These are phyloP conservation scores for Calcarius lapponicus DNA, from an alignment of 2,797 vertebrate species.

Conservation along the genomic window DNA sequence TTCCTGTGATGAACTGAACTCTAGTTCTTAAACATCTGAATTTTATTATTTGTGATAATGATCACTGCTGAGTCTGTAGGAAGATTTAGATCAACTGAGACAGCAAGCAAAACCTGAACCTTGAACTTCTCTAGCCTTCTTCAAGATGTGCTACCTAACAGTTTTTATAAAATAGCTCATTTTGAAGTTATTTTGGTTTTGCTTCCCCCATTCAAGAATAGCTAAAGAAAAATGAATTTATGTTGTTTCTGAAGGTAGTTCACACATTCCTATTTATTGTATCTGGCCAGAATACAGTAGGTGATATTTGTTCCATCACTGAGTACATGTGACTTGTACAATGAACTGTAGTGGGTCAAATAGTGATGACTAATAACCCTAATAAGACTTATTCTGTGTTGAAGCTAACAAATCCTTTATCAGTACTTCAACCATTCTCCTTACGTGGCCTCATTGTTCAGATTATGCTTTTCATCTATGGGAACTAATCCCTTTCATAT, in stretches of 20 bases:
- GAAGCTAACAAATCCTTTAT: conserved; percentile 79
- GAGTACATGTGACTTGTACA: conserved; percentile 5
- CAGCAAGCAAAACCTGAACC: conserved; percentile 23
- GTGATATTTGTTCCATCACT: conserved; percentile 3
- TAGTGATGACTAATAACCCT: conserved; percentile 74
- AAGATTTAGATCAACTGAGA: conserved; percentile 56
- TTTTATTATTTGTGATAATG: conserved; percentile 61
- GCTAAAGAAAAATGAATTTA: not conserved
- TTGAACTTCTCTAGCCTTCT: conserved; percentile 40
- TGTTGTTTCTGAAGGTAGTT: conserved; percentile 21
- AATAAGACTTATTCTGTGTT: conserved; percentile 77
- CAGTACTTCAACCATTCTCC: conserved; percentile 78
- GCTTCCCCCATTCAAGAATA: not conserved
- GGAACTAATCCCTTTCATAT: conserved; percentile 80
- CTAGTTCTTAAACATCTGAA: conserved; percentile 45
- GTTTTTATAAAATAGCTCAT: not conserved
- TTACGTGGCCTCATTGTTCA: conserved; percentile 79
- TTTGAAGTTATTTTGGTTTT: not conserved
- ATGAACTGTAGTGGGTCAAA: conserved; percentile 69
- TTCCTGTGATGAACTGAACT: conserved; percentile 9
- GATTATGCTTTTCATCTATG: conserved; percentile 82
- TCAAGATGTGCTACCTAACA: conserved; percentile 8
- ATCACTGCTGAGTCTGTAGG: conserved; percentile 32
- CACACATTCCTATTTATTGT: conserved; percentile 43
- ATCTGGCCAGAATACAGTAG: not conserved